Conservation (phyloP, 2,113 vertebrate species). For the Orcinus orca region DNA sequence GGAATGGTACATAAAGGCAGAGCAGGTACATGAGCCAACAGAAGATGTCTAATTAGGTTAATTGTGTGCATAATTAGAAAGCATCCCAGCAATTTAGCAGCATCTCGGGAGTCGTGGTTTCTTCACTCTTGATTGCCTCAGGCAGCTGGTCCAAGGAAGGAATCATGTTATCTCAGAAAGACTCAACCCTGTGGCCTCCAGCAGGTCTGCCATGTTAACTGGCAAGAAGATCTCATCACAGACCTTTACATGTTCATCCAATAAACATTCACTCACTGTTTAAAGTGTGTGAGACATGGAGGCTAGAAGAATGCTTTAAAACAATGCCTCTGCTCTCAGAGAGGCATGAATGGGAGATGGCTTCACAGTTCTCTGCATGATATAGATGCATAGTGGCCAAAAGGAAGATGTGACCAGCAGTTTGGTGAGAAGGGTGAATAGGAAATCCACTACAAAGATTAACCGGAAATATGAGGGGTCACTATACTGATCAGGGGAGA, state of each 20-base stretch:
- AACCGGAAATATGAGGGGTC: neutral
- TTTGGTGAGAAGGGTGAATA: neutral
- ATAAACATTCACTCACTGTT: neutral
- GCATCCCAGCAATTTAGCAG: neutral
- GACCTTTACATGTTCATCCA: neutral
- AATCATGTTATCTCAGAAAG: neutral
- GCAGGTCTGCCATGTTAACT: neutral
- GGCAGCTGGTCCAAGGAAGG: neutral
- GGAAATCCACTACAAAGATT: neutral
- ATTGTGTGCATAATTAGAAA: neutral
- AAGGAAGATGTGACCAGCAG: neutral
- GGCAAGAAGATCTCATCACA: neutral
- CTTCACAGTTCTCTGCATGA: neutral
- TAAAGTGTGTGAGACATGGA: neutral
- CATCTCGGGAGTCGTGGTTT: neutral
- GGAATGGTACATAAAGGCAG: neutral
- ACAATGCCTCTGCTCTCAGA: neutral
- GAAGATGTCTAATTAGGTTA: neutral
- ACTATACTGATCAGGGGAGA: neutral
- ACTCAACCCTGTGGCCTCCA: neutral
- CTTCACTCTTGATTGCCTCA: neutral
- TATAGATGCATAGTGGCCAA: neutral
- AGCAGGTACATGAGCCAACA: neutral
- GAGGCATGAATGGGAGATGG: neutral
- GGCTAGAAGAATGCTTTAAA: neutral